Evolutionary conservation across 2,797 vertebrate genomes (phyloP).

Genomic region (Artibeus lituratus): DNA sequence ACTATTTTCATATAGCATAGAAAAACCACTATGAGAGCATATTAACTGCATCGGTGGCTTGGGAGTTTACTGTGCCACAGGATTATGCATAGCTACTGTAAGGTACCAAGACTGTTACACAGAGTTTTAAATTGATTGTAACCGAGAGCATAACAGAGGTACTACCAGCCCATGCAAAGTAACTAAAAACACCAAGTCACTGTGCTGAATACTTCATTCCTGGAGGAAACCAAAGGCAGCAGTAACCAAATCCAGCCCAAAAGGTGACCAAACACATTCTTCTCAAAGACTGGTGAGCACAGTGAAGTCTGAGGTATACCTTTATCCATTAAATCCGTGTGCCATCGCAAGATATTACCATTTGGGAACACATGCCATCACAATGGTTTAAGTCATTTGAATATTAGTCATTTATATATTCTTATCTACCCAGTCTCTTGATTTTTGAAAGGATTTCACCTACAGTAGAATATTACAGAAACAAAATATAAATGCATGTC

Average conservation of each 20-base stretch:
- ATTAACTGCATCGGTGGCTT: conserved; percentile 66
- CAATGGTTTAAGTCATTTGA: conserved; percentile 79
- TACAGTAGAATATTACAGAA: conserved; percentile 88
- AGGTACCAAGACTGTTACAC: conserved; percentile 66
- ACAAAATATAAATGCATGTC: conserved; percentile 86
- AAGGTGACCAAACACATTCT: conserved; percentile 58
- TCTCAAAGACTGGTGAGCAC: conserved; percentile 68
- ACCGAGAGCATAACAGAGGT: conserved; percentile 66
- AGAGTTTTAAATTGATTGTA: conserved; percentile 63
- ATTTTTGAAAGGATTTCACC: conserved; percentile 83
- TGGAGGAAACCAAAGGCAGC: conserved; percentile 76
- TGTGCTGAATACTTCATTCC: conserved; percentile 73
- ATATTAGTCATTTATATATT: conserved; percentile 78
- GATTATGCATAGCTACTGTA: conserved; percentile 64
- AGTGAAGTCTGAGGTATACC: conserved; percentile 80
- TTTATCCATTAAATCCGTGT: conserved; percentile 72
- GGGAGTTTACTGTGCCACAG: conserved; percentile 73
- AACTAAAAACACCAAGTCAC: conserved; percentile 73
- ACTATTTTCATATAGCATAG: conserved; percentile 79
- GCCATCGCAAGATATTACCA: conserved; percentile 75
- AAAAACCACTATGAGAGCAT: conserved; percentile 77
- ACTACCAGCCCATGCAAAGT: conserved; percentile 72
- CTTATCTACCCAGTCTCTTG: conserved; percentile 86
- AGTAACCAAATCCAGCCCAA: conserved; percentile 58
- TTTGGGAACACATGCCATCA: conserved; percentile 78